phyloP scores from a whole-genome alignment of 2,113 vertebrate species.

The Motacilla tschutschensis region DNA sequence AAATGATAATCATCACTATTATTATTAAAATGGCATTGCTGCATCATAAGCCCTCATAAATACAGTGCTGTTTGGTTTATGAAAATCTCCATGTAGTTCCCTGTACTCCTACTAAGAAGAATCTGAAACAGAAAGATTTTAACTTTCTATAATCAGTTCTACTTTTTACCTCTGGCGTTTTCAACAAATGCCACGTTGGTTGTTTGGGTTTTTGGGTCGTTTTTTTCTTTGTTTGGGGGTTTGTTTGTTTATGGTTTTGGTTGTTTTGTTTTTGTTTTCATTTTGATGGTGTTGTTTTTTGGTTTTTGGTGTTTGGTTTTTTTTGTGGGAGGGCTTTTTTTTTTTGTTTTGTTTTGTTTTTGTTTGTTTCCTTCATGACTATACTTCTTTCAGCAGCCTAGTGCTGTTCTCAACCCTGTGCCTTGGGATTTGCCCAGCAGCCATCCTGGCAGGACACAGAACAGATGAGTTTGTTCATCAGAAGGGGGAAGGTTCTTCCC shows the following conservation, averaged over 20 bases:
- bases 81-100: not conserved
- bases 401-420: not conserved
- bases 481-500: not conserved
- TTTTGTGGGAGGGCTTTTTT: not conserved
- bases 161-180: not conserved
- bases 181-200: not conserved
- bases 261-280: not conserved
- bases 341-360: not conserved
- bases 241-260: not conserved
- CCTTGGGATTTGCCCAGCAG: not conserved
- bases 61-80: not conserved
- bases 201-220: not conserved
- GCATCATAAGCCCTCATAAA: not conserved
- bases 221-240: not conserved
- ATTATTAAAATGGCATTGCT: not conserved
- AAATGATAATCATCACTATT: not conserved
- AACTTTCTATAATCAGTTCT: not conserved
- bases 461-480: not conserved
- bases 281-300: not conserved
- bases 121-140: conserved; percentile 3
- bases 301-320: not conserved
- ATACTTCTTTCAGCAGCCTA: not conserved
- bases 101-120: not conserved
- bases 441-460: not conserved
- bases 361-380: not conserved